These are phyloP conservation scores for Poeciliopsis occidentalis DNA, from an alignment of 2,113 vertebrate genomes.

Conservation along the genomic window DNA sequence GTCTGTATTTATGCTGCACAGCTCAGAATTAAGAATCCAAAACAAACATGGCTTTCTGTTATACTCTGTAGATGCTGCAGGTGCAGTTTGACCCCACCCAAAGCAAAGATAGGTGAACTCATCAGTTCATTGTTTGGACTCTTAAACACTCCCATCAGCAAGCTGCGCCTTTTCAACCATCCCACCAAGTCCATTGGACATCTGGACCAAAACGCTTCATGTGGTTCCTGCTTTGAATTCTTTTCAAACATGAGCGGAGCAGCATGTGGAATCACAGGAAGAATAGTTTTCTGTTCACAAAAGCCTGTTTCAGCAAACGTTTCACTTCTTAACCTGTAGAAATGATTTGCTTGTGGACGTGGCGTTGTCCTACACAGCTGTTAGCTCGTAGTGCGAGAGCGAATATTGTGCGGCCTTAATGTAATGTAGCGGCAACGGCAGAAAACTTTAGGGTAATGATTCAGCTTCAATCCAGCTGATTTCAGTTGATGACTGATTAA, in stretches of 20 bases:
- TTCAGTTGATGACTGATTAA: no score
- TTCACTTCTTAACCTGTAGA: background rate
- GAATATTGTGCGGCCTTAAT: no score
- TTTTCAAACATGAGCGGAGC: background rate
- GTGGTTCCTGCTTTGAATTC: conserved; percentile 8
- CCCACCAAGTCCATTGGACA: background rate
- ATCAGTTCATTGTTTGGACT: background rate
- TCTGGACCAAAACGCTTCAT: background rate
- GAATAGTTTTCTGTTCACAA: background rate
- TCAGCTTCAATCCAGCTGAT: no score
- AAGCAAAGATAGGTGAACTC: background rate
- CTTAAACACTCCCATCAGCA: background rate
- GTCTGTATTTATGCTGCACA: no score
- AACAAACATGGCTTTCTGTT: background rate
- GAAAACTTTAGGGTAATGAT: no score
- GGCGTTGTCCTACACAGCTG: no score
- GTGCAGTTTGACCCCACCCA: background rate
- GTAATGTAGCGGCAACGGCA: no score
- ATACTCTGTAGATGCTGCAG: background rate
- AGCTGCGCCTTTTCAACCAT: background rate
- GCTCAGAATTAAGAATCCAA: background rate
- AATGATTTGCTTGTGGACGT: no score
- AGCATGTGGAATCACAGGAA: background rate
- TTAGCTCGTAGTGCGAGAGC: no score
- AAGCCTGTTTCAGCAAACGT: background rate